phyloP scores from a whole-genome alignment of 2,888 invertebrate species.

The Julus scandinavius region DNA sequence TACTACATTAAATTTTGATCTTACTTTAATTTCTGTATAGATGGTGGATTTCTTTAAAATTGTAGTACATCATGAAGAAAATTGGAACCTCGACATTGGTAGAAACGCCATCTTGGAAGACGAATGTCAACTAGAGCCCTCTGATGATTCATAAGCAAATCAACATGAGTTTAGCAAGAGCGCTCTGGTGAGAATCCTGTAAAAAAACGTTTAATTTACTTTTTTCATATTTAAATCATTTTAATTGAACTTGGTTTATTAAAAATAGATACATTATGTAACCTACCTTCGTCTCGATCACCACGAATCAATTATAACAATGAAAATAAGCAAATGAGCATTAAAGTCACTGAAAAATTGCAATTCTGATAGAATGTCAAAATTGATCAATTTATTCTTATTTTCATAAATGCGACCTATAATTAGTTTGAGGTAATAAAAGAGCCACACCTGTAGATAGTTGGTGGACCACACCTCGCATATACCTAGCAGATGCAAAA shows the following conservation, averaged over 20 bases:
- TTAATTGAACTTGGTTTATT: neutral
- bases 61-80: neutral
- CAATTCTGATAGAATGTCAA: neutral
- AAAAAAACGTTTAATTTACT: neutral
- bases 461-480: slow-evolving; percentile 21
- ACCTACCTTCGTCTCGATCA: neutral
- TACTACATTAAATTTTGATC: neutral
- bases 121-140: neutral
- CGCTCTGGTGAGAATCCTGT: neutral
- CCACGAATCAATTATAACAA: neutral
- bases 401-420: neutral
- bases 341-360: neutral
- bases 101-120: neutral
- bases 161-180: neutral
- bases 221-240: neutral
- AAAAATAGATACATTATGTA: neutral
- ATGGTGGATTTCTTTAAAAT: neutral
- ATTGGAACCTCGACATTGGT: neutral
- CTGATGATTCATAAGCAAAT: neutral
- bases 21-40: neutral
- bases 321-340: neutral
- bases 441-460: slow-evolving; percentile 28
- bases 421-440: slow-evolving; percentile 31
- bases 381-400: slow-evolving; percentile 20
- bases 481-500: slow-evolving; percentile 4